phyloP scores from a whole-genome alignment of 2,888 invertebrate species.

The Sarcophaga caerulescens region DNA sequence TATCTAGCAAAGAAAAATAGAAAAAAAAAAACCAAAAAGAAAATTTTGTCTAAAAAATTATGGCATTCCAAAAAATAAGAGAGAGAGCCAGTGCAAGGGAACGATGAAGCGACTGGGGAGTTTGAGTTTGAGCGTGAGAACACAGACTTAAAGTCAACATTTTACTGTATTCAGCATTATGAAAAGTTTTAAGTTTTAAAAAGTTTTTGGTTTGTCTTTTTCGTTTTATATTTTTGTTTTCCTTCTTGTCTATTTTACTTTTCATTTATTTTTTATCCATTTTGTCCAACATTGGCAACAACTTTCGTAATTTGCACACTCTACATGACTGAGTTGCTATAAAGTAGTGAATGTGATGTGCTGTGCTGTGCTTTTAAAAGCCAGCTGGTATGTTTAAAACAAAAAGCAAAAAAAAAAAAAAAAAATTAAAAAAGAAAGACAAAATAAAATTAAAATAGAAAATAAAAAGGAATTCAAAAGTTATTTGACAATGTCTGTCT shows the following conservation, averaged over 20 bases:
- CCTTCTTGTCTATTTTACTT: not conserved
- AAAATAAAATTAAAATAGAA: not conserved
- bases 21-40: too few species aligned
- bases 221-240: not conserved
- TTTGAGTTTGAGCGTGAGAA: too few species aligned
- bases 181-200: slow-evolving; percentile 58
- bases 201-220: slow-evolving; percentile 33
- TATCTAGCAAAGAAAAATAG: too few species aligned
- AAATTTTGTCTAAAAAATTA: too few species aligned
- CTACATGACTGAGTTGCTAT: slow-evolving; percentile 18
- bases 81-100: too few species aligned
- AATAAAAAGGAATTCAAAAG: not conserved
- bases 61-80: too few species aligned
- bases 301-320: slow-evolving; percentile 63
- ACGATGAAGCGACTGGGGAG: too few species aligned
- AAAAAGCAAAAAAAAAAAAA: slow-evolving; percentile 21
- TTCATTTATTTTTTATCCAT: not conserved
- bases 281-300: slow-evolving; percentile 39
- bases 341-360: slow-evolving; percentile 8
- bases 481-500: not conserved
- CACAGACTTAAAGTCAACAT: slow-evolving; percentile 47
- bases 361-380: not conserved
- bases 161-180: slow-evolving; percentile 53
- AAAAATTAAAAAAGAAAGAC: not conserved
- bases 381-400: slow-evolving; percentile 7